phyloP scores from a whole-genome alignment of 2,888 invertebrate species.

The Imbricaverruca yamaguchii region DNA sequence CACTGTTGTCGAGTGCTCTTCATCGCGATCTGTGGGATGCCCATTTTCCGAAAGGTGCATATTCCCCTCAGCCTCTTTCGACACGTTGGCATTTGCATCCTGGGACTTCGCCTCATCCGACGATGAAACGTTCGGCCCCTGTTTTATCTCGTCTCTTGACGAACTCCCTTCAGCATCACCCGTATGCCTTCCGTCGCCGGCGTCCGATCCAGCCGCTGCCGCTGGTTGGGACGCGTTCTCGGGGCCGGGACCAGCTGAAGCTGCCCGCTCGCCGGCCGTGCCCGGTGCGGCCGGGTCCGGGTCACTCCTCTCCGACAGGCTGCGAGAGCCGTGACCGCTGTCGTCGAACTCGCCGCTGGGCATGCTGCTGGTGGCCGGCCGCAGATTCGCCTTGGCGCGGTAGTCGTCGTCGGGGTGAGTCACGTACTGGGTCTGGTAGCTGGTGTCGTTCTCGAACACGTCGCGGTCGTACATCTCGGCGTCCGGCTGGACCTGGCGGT shows the following conservation, averaged over 20 bases:
- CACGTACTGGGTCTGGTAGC: neutral
- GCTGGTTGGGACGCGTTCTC: neutral
- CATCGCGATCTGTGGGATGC: neutral
- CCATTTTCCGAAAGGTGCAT: conserved; percentile 12
- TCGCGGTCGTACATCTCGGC: neutral
- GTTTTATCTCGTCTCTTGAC: too few species aligned
- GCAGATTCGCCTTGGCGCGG: neutral
- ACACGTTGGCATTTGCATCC: neutral
- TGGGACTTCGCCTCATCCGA: neutral
- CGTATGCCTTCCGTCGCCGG: neutral
- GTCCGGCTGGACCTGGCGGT: neutral
- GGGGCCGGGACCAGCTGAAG: too few species aligned
- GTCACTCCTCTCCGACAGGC: neutral
- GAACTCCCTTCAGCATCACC: neutral
- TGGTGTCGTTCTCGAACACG: conserved; percentile 6
- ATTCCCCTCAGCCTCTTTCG: neutral
- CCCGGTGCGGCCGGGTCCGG: neutral
- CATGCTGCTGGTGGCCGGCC: neutral
- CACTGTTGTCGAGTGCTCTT: conserved; percentile 14
- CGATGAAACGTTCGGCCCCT: too few species aligned
- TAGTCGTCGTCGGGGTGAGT: neutral
- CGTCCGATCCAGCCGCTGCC: neutral
- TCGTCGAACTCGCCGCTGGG: neutral
- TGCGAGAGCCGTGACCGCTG: neutral
- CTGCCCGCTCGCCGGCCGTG: too few species aligned